phyloP scores from a whole-genome alignment of 2,888 invertebrate genomes.

The Gasteruption jaculator region DNA sequence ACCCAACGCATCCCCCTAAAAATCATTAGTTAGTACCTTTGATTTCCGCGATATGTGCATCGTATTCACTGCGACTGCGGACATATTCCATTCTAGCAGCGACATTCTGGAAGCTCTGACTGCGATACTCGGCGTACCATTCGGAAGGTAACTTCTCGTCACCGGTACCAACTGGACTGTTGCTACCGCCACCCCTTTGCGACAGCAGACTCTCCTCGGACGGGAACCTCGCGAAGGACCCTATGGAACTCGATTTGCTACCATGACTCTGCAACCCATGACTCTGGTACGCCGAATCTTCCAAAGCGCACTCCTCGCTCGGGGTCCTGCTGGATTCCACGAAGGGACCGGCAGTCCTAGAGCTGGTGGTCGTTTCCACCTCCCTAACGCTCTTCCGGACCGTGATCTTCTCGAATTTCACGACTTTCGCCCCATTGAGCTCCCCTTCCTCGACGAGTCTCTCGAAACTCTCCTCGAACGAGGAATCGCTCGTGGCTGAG shows the following conservation, averaged over 20 bases:
- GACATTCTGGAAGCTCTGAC: conserved; percentile 61
- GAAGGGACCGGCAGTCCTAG: conserved; percentile 9
- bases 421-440: conserved; percentile 61
- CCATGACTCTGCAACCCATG: conserved; percentile 48
- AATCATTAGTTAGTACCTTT: conserved; percentile 73
- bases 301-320: conserved; percentile 55
- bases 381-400: conserved; percentile 64
- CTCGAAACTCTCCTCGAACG: conserved; percentile 55
- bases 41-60: conserved; percentile 80
- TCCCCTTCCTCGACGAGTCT: conserved; percentile 63
- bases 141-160: conserved; percentile 52
- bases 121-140: conserved; percentile 60
- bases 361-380: conserved; percentile 43
- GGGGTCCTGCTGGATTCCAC: conserved; percentile 53
- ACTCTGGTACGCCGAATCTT: conserved; percentile 61
- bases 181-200: conserved; percentile 19
- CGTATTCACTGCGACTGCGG: conserved; percentile 78
- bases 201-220: conserved; percentile 55
- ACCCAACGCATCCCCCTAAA: no score
- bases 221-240: conserved; percentile 54
- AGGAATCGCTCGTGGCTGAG: conserved; percentile 46
- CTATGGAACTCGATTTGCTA: conserved; percentile 56
- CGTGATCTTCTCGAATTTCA: conserved; percentile 69
- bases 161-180: conserved; percentile 24
- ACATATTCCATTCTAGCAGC: conserved; percentile 68